Evolutionary conservation across 1,140 invertebrate genomes (phyloP).

Genomic region (Brachionus paranguensis): DNA sequence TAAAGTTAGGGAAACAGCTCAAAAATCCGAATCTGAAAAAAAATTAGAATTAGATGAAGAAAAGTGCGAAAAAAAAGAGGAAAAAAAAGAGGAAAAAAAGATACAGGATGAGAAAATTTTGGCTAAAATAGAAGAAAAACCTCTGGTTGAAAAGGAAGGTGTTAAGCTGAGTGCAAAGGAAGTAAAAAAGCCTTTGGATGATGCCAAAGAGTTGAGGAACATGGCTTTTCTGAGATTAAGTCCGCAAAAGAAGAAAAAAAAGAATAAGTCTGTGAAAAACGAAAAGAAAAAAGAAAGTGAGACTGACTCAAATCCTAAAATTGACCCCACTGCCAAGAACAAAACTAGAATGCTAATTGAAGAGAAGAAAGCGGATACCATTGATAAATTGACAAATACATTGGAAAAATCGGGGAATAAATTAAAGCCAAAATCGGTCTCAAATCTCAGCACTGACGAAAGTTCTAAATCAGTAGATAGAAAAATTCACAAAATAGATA

Average conservation of each 20-base stretch:
- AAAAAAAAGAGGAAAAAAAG: neutral
- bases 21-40: neutral
- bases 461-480: neutral
- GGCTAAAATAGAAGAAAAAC: neutral
- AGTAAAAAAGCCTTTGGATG: neutral
- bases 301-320: neutral
- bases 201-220: constrained; percentile 1
- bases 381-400: neutral
- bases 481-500: neutral
- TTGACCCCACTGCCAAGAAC: neutral
- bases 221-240: neutral
- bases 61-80: neutral
- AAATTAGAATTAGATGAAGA: neutral
- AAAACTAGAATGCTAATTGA: neutral
- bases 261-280: neutral
- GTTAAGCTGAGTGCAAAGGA: neutral
- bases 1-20: neutral
- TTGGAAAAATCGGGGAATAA: neutral
- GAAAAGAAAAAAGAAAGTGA: neutral
- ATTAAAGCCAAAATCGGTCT: neutral
- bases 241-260: constrained; percentile 5
- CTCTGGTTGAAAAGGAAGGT: neutral
- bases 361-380: neutral
- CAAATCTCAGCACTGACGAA: neutral
- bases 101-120: neutral